Conservation (phyloP, 2,888 invertebrate genomes). For the Amphipyra berbera region DNA sequence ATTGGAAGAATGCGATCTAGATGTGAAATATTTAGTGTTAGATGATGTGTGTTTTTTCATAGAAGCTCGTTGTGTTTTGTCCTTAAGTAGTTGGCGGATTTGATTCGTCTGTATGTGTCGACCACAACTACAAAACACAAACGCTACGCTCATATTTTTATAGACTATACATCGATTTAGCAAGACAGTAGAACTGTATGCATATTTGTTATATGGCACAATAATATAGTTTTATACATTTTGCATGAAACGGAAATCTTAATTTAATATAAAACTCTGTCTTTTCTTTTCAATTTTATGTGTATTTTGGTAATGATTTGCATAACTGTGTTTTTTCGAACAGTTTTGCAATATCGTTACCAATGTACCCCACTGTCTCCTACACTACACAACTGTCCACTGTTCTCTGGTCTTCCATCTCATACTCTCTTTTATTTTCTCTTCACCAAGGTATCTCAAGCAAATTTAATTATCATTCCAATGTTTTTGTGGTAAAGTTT, state of each 20-base stretch:
- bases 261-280: constrained; percentile 38
- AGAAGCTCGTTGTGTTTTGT: constrained; percentile 64
- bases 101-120: constrained; percentile 42
- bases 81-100: constrained; percentile 61
- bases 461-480: constrained; percentile 87
- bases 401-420: constrained; percentile 70
- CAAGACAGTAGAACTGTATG: constrained; percentile 56
- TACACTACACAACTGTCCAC: constrained; percentile 64
- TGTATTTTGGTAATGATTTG: constrained; percentile 51
- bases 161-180: constrained; percentile 52
- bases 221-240: constrained; percentile 49
- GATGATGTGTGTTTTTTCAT: constrained; percentile 60
- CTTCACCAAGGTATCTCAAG: constrained; percentile 77
- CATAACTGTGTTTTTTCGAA: constrained; percentile 17
- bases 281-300: constrained; percentile 41
- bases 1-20: constrained; percentile 72
- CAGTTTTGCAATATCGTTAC: constrained; percentile 33
- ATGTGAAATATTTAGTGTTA: constrained; percentile 72
- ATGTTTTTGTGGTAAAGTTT: constrained; percentile 70
- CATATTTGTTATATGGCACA: constrained; percentile 55
- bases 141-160: constrained; percentile 55
- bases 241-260: constrained; percentile 54
- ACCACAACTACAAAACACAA: constrained; percentile 56
- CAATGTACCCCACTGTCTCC: constrained; percentile 49
- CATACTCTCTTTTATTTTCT: constrained; percentile 59